Percentiles rank a stretch among this genome's conserved stretches.
Evolutionary conservation across 2,113 vertebrate species (phyloP).

Genomic region (Grus americana): DNA sequence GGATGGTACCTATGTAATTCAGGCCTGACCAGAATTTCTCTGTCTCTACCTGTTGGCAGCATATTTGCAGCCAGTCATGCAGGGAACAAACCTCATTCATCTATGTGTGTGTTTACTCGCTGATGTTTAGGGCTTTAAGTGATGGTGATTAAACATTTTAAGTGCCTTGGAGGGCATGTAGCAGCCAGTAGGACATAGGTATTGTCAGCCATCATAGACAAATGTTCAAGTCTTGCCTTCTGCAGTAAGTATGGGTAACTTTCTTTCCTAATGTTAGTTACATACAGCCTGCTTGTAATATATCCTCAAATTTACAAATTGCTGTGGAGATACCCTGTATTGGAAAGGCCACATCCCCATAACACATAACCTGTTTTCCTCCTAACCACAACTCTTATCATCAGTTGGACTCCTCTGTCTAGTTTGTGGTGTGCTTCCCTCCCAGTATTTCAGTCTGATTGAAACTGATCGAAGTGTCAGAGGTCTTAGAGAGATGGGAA

Average conservation of each 20-base stretch:
- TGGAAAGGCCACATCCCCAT: neutral
- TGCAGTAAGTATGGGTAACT: neutral
- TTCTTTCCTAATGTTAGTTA: neutral
- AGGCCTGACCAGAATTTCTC: neutral
- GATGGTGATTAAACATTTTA: neutral
- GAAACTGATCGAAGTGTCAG: neutral
- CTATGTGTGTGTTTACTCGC: neutral
- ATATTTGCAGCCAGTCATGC: neutral
- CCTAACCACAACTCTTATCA: neutral
- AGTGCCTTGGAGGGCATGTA: neutral
- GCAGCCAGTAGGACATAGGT: neutral
- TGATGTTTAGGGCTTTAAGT: neutral
- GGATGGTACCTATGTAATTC: neutral
- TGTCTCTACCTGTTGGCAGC: neutral
- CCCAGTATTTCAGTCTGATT: neutral
- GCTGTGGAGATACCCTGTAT: neutral
- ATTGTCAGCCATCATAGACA: neutral
- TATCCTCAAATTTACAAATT: neutral
- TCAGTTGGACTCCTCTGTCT: neutral
- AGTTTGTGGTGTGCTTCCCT: neutral
- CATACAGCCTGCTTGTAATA: neutral
- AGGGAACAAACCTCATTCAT: neutral
- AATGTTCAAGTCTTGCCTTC: neutral
- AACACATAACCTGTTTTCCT: neutral
- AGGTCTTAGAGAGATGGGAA: neutral